These are phyloP conservation scores for Lycophotia porphyrea DNA, from an alignment of 2,888 invertebrate species.

Conservation along the genomic window DNA sequence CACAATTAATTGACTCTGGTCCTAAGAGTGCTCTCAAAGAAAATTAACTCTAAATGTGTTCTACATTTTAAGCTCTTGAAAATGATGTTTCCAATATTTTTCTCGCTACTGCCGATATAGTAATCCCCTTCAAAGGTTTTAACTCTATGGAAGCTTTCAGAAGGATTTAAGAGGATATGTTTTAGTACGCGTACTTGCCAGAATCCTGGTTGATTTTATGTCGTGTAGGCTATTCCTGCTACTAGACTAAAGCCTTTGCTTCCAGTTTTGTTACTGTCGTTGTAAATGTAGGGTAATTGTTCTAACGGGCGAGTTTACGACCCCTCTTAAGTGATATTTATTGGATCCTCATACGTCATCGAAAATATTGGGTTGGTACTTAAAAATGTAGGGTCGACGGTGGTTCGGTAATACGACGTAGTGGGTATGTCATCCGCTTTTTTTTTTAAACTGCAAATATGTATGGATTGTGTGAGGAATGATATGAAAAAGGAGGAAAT, in stretches of 20 bases:
- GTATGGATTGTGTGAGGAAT: neutral
- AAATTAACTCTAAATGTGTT: slow-evolving; percentile 16
- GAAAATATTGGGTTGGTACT: slow-evolving; percentile 41
- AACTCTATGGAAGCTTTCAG: slow-evolving; percentile 27
- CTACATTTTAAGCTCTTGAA: slow-evolving; percentile 21
- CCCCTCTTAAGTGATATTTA: slow-evolving; percentile 61
- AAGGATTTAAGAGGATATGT: slow-evolving; percentile 28
- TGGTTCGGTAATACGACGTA: neutral
- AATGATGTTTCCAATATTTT: slow-evolving; percentile 22
- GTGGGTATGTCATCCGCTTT: neutral
- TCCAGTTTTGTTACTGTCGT: slow-evolving; percentile 1
- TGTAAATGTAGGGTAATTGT: slow-evolving; percentile 28
- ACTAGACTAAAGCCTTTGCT: slow-evolving; percentile 10
- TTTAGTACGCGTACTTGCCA: slow-evolving; percentile 24
- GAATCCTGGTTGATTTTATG: slow-evolving; percentile 19
- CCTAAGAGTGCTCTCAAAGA: slow-evolving; percentile 18
- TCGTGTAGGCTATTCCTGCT: slow-evolving; percentile 7
- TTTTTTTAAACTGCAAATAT: neutral
- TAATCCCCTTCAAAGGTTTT: slow-evolving; percentile 37
- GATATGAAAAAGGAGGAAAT: neutral
- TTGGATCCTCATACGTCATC: slow-evolving; percentile 47
- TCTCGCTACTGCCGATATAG: slow-evolving; percentile 2
- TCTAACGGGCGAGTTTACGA: slow-evolving; percentile 45
- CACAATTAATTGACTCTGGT: slow-evolving; percentile 20
- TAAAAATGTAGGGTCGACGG: slow-evolving; percentile 13